Conservation (phyloP, 2,797 vertebrate genomes). For the Hirundo rustica region DNA sequence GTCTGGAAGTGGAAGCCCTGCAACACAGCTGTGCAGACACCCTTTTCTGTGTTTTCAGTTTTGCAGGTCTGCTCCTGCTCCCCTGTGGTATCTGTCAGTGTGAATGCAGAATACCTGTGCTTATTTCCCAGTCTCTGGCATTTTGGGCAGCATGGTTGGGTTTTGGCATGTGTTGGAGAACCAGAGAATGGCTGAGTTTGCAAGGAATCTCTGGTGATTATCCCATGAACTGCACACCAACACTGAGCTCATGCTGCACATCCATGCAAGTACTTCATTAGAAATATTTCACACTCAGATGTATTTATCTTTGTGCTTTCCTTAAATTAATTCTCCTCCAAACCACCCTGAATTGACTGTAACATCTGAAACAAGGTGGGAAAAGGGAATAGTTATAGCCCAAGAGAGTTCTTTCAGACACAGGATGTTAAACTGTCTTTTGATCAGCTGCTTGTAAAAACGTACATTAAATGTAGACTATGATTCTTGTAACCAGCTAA, state of each 20-base stretch:
- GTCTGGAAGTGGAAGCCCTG: neutral
- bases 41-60: neutral
- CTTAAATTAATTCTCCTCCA: neutral
- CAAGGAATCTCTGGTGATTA: neutral
- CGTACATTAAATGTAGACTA: constrained; percentile 21
- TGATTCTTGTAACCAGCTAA: constrained; percentile 52
- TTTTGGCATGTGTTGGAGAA: neutral
- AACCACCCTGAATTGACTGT: neutral
- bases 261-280: neutral
- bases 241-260: neutral
- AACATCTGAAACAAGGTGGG: neutral
- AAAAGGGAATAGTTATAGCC: neutral
- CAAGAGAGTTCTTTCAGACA: neutral
- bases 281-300: neutral
- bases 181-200: neutral
- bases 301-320: neutral
- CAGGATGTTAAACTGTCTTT: constrained; percentile 50
- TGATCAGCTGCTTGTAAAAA: constrained; percentile 56
- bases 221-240: neutral
- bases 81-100: too few relatives aligned
- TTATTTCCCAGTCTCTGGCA: neutral
- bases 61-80: neutral
- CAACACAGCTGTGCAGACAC: neutral
- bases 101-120: neutral
- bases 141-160: neutral